Conservation (phyloP, 2,113 vertebrate genomes). For the Choloepus hoffmanni region DNA sequence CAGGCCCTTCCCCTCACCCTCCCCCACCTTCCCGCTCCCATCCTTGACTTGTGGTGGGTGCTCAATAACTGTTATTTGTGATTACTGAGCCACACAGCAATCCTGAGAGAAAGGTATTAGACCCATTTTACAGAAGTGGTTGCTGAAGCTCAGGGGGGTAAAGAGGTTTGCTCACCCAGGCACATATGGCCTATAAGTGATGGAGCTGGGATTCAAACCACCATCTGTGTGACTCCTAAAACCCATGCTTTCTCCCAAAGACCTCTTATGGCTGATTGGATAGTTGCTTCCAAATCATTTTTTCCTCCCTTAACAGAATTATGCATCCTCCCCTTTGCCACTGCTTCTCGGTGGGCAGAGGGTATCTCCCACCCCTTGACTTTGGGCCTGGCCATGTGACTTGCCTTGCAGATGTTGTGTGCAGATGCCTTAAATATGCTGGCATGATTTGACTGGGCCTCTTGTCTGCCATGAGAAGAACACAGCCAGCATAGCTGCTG, state of each 20-base stretch:
- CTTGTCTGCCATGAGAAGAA: not conserved
- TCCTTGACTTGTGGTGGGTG: not conserved
- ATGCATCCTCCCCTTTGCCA: not conserved
- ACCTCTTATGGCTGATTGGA: not conserved
- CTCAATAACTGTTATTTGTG: not conserved
- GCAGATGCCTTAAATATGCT: not conserved
- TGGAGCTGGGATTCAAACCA: not conserved
- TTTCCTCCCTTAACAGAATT: not conserved
- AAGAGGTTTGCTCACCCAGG: not conserved
- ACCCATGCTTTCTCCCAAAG: not conserved
- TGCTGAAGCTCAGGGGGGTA: not conserved
- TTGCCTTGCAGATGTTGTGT: not conserved
- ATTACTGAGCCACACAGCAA: not conserved
- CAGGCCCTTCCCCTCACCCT: too few relatives aligned
- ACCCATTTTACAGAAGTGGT: not conserved
- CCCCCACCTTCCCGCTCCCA: too few relatives aligned
- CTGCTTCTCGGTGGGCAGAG: not conserved
- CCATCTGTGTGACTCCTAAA: not conserved
- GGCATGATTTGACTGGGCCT: too few relatives aligned
- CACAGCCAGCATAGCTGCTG: not conserved
- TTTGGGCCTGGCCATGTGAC: not conserved
- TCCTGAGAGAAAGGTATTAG: not conserved
- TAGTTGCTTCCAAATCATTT: not conserved
- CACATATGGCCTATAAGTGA: not conserved
- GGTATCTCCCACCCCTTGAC: not conserved